Evolutionary conservation across 2,888 invertebrate species (phyloP).

Genomic region (Eledona agricola): DNA sequence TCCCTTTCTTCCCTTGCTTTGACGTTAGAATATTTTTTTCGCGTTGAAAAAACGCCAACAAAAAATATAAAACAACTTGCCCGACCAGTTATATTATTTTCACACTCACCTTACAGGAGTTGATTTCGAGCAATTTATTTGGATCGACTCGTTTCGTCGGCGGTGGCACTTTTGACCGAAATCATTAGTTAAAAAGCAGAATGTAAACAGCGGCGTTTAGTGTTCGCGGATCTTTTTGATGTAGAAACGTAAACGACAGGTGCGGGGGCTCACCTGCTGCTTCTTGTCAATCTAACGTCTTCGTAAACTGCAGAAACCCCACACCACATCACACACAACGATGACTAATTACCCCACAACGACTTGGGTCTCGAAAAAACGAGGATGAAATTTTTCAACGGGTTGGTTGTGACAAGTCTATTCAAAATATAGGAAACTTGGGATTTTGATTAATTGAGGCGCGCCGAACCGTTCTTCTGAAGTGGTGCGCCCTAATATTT

Average conservation of each 20-base stretch:
- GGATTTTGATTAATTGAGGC: slow-evolving; percentile 14
- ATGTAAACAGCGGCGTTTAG: slow-evolving; percentile 31
- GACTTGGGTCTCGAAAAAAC: slow-evolving; percentile 27
- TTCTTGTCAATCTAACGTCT: slow-evolving; percentile 35
- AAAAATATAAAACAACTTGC: slow-evolving; percentile 11
- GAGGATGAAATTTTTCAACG: slow-evolving; percentile 34
- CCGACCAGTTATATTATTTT: too few relatives aligned
- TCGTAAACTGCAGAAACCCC: slow-evolving; percentile 35
- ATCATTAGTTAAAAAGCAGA: slow-evolving; percentile 27
- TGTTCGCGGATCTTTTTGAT: slow-evolving; percentile 37
- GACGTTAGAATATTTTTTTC: slow-evolving; percentile 11
- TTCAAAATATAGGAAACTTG: slow-evolving; percentile 11
- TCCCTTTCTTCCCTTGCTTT: slow-evolving; percentile 5
- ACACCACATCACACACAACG: slow-evolving; percentile 37
- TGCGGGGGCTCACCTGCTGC: slow-evolving; percentile 38
- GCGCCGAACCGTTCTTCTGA: too few relatives aligned
- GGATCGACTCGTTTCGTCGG: too few relatives aligned
- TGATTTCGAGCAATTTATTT: too few relatives aligned
- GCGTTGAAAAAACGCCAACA: too few relatives aligned
- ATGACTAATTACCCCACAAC: slow-evolving; percentile 35
- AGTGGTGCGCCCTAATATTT: too few relatives aligned
- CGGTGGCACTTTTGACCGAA: slow-evolving; percentile 6
- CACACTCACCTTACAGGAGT: too few relatives aligned
- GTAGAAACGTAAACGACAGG: slow-evolving; percentile 33
- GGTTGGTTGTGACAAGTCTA: slow-evolving; percentile 27